Evolutionary conservation across 2,113 vertebrate genomes (phyloP).

Genomic region (Isichthys henryi): DNA sequence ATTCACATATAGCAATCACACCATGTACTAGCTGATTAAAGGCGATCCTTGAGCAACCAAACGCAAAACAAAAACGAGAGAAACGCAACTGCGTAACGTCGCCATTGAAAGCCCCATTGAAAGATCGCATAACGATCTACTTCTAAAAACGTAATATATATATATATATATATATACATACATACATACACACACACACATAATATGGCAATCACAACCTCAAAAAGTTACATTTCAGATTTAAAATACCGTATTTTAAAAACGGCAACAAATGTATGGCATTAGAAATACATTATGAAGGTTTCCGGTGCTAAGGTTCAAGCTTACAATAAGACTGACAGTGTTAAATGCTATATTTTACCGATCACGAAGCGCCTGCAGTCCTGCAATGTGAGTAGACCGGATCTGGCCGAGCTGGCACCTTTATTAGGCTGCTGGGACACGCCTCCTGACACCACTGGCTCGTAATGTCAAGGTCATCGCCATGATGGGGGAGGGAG

Average conservation of each 20-base stretch:
- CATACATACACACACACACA: not conserved
- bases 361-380: constrained; percentile 55
- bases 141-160: not conserved
- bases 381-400: constrained; percentile 51
- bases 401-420: constrained; percentile 15
- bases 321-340: not conserved
- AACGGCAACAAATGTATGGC: not conserved
- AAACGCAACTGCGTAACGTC: not conserved
- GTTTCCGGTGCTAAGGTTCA: not conserved
- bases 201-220: not conserved
- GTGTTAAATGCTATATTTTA: constrained; percentile 35
- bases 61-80: not conserved
- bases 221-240: not conserved
- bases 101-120: not conserved
- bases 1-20: not conserved
- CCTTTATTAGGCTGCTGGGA: constrained; percentile 46
- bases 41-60: not conserved
- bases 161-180: too few species aligned
- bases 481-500: not conserved
- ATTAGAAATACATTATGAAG: not conserved
- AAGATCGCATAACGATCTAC: not conserved
- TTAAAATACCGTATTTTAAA: not conserved
- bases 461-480: constrained; percentile 61
- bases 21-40: not conserved
- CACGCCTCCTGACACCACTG: constrained; percentile 49